phyloP scores from a whole-genome alignment of 1,140 invertebrate genomes.

The Atopsyche davidsoni region DNA sequence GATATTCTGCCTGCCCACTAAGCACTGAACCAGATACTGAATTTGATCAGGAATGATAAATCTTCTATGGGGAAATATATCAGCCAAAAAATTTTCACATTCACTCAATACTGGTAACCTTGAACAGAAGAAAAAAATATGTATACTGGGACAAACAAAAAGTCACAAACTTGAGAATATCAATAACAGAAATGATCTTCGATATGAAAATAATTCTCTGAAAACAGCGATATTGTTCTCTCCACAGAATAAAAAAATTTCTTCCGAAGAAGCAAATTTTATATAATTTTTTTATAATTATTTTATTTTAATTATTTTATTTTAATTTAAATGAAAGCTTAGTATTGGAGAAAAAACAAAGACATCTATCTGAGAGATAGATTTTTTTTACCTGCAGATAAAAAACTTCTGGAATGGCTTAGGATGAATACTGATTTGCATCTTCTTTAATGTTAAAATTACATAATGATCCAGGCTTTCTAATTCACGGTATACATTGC shows the following conservation, averaged over 20 bases:
- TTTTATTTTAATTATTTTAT: too few species aligned
- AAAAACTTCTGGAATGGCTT: conserved; percentile 27
- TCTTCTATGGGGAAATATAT: conserved; percentile 20
- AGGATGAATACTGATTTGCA: conserved; percentile 17
- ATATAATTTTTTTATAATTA: too few species aligned
- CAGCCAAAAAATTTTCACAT: conserved; percentile 12
- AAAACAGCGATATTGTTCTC: too few species aligned
- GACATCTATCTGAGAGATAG: too few species aligned
- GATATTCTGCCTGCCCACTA: not conserved
- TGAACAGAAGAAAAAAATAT: conserved; percentile 6
- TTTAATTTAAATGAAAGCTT: too few species aligned
- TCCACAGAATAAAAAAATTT: too few species aligned
- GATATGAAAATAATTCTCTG: too few species aligned
- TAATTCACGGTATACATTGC: not conserved
- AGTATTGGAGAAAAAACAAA: too few species aligned
- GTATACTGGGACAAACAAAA: too few species aligned
- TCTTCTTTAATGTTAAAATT: conserved; percentile 22
- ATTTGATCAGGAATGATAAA: conserved; percentile 20
- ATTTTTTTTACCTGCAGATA: conserved; percentile 29
- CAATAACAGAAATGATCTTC: too few species aligned
- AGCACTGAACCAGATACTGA: conserved; percentile 8
- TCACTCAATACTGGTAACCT: conserved; percentile 18
- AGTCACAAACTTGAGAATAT: too few species aligned
- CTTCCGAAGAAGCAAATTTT: too few species aligned
- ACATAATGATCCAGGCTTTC: conserved; percentile 13